Base-by-base conservation (phyloP, 2,113 vertebrate genomes). In the Willisornis vidua region DNA sequence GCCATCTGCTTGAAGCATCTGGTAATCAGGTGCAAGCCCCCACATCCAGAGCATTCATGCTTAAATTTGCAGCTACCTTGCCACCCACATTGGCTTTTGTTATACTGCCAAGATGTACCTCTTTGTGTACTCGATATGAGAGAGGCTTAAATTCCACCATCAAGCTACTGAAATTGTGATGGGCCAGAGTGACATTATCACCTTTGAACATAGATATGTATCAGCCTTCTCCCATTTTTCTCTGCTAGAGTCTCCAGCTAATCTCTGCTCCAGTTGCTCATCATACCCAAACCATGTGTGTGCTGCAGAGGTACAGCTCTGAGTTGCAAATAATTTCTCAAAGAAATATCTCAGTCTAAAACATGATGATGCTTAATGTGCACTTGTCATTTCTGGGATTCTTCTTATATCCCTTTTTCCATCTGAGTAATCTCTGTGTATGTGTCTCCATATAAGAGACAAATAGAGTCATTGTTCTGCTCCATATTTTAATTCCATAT, bases 1-100 rank as follows among this genome's bases (percentile, higher is more conserved):
- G 98, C 98, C 98, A 98, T 98, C 98, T 98, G 98, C 98, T 98
- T 95, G 97, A 97, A 98, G 98, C 98, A 98, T 98, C 98, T 98
- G 98, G 98, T 98, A 98, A 97, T 98, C 98, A 98, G 98, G 98
- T 98, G 98, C 96, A 94, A 97, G 97, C 96, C 97, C 97, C 97
- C 97, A 97, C 97, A 97, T 98, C 96, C 93, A 97, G 97, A 97
- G 98, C 98, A 97, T 90, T 97, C 98, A 98, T 98, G 98, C 98
- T 98, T 98, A 98, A 98, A 98, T 98, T 98, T 97, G 97, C 97
- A 98, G 98, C 97, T 98, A 98, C 98, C 98, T 98, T 98, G 98
- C 98, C 98, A 98, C 98, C 98, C 98, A 98, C 98, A 96, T 96
- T 97, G 98, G 98, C 98, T 98, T 97, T 97, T 97, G 97, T 98